Conservation (phyloP, 2,888 invertebrate genomes). For the Pollenia angustigena region DNA sequence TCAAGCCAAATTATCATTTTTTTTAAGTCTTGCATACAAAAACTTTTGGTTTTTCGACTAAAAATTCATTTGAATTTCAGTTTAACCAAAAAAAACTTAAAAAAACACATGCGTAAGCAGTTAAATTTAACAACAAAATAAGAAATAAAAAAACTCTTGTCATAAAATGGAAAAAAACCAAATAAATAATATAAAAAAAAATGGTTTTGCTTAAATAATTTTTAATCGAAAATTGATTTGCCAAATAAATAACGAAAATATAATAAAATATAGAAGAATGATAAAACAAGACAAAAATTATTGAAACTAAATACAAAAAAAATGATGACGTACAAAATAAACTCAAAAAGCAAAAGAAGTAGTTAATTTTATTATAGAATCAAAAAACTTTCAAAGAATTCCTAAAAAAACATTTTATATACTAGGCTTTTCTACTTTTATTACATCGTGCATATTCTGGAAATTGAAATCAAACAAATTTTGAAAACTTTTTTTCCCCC, state of each 20-base stretch:
- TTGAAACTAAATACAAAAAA: background rate
- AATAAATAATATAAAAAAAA: slow-evolving; percentile 39
- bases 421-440: too few species aligned
- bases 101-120: slow-evolving; percentile 59
- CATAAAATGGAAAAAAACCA: slow-evolving; percentile 27
- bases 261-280: background rate
- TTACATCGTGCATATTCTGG: too few species aligned
- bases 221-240: slow-evolving; percentile 36
- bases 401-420: background rate
- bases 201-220: background rate
- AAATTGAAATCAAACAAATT: too few species aligned
- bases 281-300: slow-evolving; percentile 16
- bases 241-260: slow-evolving; percentile 41
- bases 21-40: slow-evolving; percentile 44
- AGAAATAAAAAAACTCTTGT: background rate
- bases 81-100: slow-evolving; percentile 31
- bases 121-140: slow-evolving; percentile 19
- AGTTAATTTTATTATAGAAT: slow-evolving; percentile 7
- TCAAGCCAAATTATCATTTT: slow-evolving; percentile 14
- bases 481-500: too few species aligned
- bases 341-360: background rate
- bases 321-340: slow-evolving; percentile 18
- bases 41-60: background rate
- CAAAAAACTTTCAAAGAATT: slow-evolving; percentile 4
- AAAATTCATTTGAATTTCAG: slow-evolving; percentile 30